A percentile compares a stretch with the other conserved stretches of the same genome.
phyloP scores from a whole-genome alignment of 1,140 invertebrate species.

The Zaprionus taronus region DNA sequence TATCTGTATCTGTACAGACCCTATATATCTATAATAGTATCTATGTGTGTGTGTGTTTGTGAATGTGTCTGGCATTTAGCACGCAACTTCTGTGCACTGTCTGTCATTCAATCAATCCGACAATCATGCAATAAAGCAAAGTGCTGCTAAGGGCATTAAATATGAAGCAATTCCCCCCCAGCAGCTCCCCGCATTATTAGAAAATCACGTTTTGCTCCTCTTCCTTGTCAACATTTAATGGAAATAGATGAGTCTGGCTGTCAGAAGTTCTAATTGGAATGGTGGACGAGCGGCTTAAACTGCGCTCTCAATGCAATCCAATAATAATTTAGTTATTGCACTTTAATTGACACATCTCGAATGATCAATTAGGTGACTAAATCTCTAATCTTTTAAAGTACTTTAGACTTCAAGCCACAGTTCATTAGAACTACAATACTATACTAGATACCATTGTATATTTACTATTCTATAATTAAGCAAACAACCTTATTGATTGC shows the following conservation, averaged over 20 bases:
- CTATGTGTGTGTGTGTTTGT: constrained; percentile 15
- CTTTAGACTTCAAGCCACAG: neutral
- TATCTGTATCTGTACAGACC: constrained; percentile 34
- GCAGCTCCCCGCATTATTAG: constrained; percentile 15
- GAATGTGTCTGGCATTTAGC: constrained; percentile 65
- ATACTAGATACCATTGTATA: neutral
- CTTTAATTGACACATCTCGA: constrained; percentile 24
- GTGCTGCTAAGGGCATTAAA: constrained; percentile 43
- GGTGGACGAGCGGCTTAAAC: neutral
- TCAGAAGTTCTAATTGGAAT: constrained; percentile 59
- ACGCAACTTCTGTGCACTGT: constrained; percentile 63
- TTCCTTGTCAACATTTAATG: constrained; percentile 48
- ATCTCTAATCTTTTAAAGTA: neutral
- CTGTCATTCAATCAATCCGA: constrained; percentile 75
- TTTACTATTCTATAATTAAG: neutral
- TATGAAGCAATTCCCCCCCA: constrained; percentile 31
- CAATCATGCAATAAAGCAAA: constrained; percentile 65
- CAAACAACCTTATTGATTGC: constrained; percentile 3
- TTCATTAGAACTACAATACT: neutral
- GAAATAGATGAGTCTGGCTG: constrained; percentile 54
- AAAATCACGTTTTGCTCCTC: constrained; percentile 10
- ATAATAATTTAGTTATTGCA: constrained; percentile 26
- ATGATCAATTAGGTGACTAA: constrained; percentile 2
- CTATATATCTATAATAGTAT: constrained; percentile 8
- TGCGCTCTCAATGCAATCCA: neutral